These are phyloP conservation scores for Urocolius indicus DNA, from an alignment of 2,113 vertebrate species.

Conservation along the genomic window DNA sequence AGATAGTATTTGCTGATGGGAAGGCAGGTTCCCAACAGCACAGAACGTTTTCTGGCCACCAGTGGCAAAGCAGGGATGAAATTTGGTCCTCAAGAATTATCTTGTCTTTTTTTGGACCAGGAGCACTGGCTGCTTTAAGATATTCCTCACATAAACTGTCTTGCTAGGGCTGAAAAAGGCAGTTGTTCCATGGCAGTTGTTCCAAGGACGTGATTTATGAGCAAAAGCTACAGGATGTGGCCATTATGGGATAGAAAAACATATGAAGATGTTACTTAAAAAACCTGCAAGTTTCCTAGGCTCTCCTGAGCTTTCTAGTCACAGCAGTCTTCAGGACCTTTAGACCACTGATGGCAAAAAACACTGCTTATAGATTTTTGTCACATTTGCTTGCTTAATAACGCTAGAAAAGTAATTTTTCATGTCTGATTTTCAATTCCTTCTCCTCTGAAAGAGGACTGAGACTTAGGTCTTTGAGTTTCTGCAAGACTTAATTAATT, in stretches of 20 bases:
- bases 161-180: neutral
- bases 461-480: neutral
- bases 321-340: neutral
- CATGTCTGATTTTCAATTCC: neutral
- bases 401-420: neutral
- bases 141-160: neutral
- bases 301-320: neutral
- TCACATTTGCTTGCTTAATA: constrained; percentile 3
- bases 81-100: neutral
- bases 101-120: neutral
- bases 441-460: neutral
- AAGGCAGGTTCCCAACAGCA: neutral
- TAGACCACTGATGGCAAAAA: neutral
- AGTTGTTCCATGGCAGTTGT: neutral
- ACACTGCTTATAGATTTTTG: neutral
- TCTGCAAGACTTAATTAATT: constrained; percentile 47
- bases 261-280: neutral
- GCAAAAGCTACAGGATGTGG: neutral
- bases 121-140: neutral
- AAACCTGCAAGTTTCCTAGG: neutral
- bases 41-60: neutral
- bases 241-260: neutral
- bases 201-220: neutral
- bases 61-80: neutral
- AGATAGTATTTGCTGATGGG: neutral